These are phyloP conservation scores for Macquaria australasica DNA, from an alignment of 2,113 vertebrate genomes.

Conservation along the genomic window DNA sequence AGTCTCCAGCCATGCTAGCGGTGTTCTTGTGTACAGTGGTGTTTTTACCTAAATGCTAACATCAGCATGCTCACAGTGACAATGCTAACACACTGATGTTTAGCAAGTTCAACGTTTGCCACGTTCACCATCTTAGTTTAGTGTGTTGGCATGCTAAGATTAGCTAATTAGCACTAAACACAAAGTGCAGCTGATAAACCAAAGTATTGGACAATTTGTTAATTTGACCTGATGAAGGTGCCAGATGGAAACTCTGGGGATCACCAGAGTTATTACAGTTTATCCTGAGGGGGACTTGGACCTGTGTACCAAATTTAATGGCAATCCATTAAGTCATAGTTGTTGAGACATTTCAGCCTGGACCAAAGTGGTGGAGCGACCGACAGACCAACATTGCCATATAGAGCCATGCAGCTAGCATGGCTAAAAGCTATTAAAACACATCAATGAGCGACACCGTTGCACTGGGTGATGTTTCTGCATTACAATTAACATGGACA, in stretches of 20 bases:
- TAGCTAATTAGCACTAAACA: background rate
- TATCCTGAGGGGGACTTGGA: background rate
- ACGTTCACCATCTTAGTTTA: background rate
- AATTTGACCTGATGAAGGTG: background rate
- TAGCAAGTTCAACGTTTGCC: too few relatives aligned
- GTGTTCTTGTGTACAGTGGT: background rate
- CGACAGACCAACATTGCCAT: too few relatives aligned
- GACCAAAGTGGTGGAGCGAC: too few relatives aligned
- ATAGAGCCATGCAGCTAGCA: too few relatives aligned
- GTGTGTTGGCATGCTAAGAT: background rate
- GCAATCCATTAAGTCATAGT: background rate
- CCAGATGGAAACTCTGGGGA: too few relatives aligned
- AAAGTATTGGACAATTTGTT: too few relatives aligned
- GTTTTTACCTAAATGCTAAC: background rate
- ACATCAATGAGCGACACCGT: too few relatives aligned
- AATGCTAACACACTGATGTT: background rate
- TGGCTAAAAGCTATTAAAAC: too few relatives aligned
- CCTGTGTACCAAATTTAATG: background rate
- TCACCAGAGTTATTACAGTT: too few relatives aligned
- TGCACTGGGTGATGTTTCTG: too few relatives aligned
- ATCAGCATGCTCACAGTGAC: background rate
- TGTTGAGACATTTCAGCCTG: too few relatives aligned
- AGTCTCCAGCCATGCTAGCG: background rate
- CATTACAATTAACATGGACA: too few relatives aligned
- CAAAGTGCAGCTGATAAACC: background rate